Conservation (phyloP, 1,140 invertebrate species). For the Drosophila virilis region DNA sequence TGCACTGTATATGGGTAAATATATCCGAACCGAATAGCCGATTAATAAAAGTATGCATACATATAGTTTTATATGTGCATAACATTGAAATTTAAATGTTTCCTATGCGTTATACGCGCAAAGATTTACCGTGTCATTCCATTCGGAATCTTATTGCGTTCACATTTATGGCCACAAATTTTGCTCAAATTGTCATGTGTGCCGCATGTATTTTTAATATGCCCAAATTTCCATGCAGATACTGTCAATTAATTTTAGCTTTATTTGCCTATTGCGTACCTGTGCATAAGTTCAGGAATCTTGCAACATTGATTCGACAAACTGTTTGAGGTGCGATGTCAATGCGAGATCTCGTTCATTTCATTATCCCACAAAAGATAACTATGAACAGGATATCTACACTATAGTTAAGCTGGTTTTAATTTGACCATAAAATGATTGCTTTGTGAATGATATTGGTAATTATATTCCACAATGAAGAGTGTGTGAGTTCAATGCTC, state of each 20-base stretch:
- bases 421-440: too few species aligned
- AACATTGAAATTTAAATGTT: slow-evolving; percentile 69
- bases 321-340: too few species aligned
- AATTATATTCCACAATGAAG: too few species aligned
- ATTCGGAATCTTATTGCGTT: slow-evolving; percentile 21
- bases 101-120: slow-evolving; percentile 10
- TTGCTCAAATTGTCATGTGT: slow-evolving; percentile 48
- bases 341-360: too few species aligned
- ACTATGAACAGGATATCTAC: too few species aligned
- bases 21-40: slow-evolving; percentile 50
- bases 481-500: too few species aligned
- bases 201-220: slow-evolving; percentile 5
- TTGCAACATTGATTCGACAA: slow-evolving; percentile 4
- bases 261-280: slow-evolving; percentile 59
- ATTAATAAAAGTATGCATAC: slow-evolving; percentile 63
- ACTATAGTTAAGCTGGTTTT: too few species aligned
- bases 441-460: too few species aligned
- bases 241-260: slow-evolving; percentile 75
- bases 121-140: slow-evolving; percentile 28
- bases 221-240: slow-evolving; percentile 39
- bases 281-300: slow-evolving; percentile 32
- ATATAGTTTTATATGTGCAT: slow-evolving; percentile 35
- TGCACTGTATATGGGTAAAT: slow-evolving; percentile 29
- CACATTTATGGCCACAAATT: slow-evolving; percentile 65
- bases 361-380: too few species aligned